Evolutionary conservation across 2,888 invertebrate species (phyloP).

Genomic region (Macrosiphum euphorbiae): DNA sequence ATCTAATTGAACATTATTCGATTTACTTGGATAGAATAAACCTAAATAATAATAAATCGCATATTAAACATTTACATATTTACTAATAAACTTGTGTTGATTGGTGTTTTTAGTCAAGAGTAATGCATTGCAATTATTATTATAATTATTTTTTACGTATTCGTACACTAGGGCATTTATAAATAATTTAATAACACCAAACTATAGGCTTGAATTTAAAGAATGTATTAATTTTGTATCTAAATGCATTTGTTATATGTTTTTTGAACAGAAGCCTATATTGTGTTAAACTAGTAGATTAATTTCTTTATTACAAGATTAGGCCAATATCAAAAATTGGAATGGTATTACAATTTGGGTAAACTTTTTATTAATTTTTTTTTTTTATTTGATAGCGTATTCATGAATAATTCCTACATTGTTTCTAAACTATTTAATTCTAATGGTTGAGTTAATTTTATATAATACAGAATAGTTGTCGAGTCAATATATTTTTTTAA

Average conservation of each 20-base stretch:
- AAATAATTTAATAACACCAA: slow-evolving; percentile 43
- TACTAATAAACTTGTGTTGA: background rate
- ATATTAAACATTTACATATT: slow-evolving; percentile 19
- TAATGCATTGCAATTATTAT: slow-evolving; percentile 21
- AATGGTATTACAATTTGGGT: background rate
- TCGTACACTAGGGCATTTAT: slow-evolving; percentile 24
- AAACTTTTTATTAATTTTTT: slow-evolving; percentile 25
- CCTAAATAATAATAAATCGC: slow-evolving; percentile 46
- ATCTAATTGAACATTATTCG: background rate
- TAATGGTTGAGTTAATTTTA: slow-evolving; percentile 40
- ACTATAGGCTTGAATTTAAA: slow-evolving; percentile 25
- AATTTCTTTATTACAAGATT: slow-evolving; percentile 23
- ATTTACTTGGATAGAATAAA: background rate
- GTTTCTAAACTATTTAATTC: slow-evolving; percentile 19
- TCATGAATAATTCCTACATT: background rate
- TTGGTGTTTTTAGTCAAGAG: slow-evolving; percentile 48
- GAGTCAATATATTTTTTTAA: slow-evolving; percentile 29
- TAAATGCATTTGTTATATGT: slow-evolving; percentile 10
- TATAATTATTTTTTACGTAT: slow-evolving; percentile 16
- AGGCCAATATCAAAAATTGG: background rate
- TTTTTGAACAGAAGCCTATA: slow-evolving; percentile 3
- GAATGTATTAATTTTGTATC: slow-evolving; percentile 31
- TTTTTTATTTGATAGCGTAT: slow-evolving; percentile 36
- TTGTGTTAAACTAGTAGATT: slow-evolving; percentile 26
- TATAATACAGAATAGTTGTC: slow-evolving; percentile 40